Evolutionary conservation across 1,140 invertebrate species (phyloP), one percentile per base, ranked within the genome.

Genomic region (Scaptodrosophila lebanonensis): DNA sequence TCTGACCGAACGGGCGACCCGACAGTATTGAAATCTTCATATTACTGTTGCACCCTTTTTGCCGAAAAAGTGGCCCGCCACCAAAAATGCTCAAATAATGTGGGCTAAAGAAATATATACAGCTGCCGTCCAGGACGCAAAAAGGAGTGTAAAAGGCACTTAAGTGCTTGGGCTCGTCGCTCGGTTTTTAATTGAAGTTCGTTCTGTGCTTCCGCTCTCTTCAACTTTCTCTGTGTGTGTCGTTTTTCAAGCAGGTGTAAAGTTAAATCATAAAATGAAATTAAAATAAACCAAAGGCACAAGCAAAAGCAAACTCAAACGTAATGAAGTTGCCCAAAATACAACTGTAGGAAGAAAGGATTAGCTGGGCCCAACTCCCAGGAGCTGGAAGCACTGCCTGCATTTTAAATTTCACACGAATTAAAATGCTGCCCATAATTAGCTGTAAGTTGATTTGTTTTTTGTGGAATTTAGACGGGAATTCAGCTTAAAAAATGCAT

Each of bases 231-330:
- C 1, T 40, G 8, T 29, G 50, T 48, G 30, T 49, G 54, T 53
- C 59, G 27, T 62, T 57, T 59, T 50, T 53, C 48, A 53, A 77
- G 60, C 83, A 85, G 83, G 83, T 85, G 83, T 85, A 85, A 85
- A 85, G 83, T 85, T 85, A 82, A 85, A 85, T 85, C 77, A 79
- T 72, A 85, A 85, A 85, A 85, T 70, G 73, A 83, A 85, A 85
- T 85, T 83, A 85, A 85, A 82, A 79, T 83, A 85, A 85, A 83
- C 62, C 68, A 60, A 75, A 79, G 15, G n/a, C 35, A 29, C 15
- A 48, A 33, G n/a, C 13, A 45, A 40, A 36, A 33, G 51, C 35
- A 15, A 43, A 47, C 52, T 58, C 59, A 72, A 79, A 79, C 62
- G 75, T 77, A 82, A 79, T 79, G 75, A 79, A 79, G 75, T 79